Base-by-base conservation (phyloP, 2,797 vertebrate genomes). In the Uromys caudimaculatus region DNA sequence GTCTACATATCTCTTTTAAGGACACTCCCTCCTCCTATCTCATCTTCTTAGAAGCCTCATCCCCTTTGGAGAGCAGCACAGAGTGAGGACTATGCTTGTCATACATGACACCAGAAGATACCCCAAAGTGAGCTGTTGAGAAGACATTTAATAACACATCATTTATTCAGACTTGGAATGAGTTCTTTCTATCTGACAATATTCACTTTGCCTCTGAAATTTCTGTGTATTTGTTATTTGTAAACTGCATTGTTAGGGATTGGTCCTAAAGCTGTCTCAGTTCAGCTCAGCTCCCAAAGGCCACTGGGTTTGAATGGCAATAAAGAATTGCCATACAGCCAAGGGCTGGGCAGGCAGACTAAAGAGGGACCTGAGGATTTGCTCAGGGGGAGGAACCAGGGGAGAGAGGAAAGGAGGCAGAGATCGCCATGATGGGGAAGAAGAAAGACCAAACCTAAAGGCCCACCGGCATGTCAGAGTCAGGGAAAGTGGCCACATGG, bases 81-180 rank as follows among this genome's bases (percentile, higher is more conserved):
- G 11, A 10, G 14, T 44, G 4, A 5, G 16, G 58, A 38, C 27
- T 6, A 58, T 12, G 2, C 13, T 14, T 27, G 13, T 52, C 12
- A 41, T 0, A 13, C 12, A 12, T 21, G 35, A 19, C 35, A 16
- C n/a, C 29, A 0, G 17, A 16, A 54, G 11, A 38, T 3, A 38
- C 9, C 13, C 67, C 50, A 75, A 73, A 47, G 69, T 17, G 2
- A 19, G 16, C 16, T 64, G 17, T 62, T 82, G 79, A 19, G 73
- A 73, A 90, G 13, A 86, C 24, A 67, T 82, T 79, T 50, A n/a
- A 41, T 88, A 41, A 19, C 13, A 41, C 12, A 8, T 52, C 16
- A 35, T 56, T 54, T 54, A 50, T 73, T 89, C 21, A 50, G 56
- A 38, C 58, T 93, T 69, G 6, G 38, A 12, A 27, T 35, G 35